A percentile compares a stretch with the other conserved stretches of the same genome.
Conservation (phyloP, 1,140 invertebrate genomes). For the Drosophila insularis region DNA sequence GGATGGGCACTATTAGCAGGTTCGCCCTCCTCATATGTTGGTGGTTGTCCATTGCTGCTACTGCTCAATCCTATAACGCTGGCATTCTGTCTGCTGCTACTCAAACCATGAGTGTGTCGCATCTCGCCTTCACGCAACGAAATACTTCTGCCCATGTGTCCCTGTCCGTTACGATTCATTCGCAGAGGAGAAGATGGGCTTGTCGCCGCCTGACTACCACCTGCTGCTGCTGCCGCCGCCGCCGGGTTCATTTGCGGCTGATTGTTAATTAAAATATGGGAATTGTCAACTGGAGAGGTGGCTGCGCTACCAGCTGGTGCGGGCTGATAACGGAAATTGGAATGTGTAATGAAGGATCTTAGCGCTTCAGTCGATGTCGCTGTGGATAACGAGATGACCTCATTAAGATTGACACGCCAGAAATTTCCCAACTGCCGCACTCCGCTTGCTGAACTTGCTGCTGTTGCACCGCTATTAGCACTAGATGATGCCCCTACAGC, state of each 20-base stretch:
- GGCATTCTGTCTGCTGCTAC: conserved; percentile 46
- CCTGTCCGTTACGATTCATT: conserved; percentile 13
- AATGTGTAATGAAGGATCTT: conserved; percentile 66
- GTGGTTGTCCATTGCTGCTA: conserved; percentile 37
- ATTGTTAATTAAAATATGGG: conserved; percentile 47
- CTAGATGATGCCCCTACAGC: neutral
- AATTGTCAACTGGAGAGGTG: conserved; percentile 36
- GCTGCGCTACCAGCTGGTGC: conserved; percentile 13
- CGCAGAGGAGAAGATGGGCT: conserved; percentile 5
- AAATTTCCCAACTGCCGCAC: conserved; percentile 57
- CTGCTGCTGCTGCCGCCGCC: conserved; percentile 5
- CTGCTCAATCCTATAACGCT: conserved; percentile 58
- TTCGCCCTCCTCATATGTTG: conserved; percentile 34
- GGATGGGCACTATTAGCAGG: conserved; percentile 11
- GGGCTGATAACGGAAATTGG: conserved; percentile 63
- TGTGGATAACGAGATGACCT: conserved; percentile 64
- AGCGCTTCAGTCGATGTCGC: conserved; percentile 65
- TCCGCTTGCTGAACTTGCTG: conserved; percentile 22
- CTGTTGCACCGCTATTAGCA: neutral
- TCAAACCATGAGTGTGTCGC: conserved; percentile 40
- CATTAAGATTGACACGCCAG: conserved; percentile 66
- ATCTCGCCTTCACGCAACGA: conserved; percentile 64
- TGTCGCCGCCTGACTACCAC: neutral
- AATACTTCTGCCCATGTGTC: conserved; percentile 60
- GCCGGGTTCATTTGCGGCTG: conserved; percentile 20